Percentiles rank a stretch among this genome's conserved stretches.
These are phyloP conservation scores for Pristionchus fissidentatus DNA, from an alignment of 2,888 invertebrate genomes.

Conservation along the genomic window DNA sequence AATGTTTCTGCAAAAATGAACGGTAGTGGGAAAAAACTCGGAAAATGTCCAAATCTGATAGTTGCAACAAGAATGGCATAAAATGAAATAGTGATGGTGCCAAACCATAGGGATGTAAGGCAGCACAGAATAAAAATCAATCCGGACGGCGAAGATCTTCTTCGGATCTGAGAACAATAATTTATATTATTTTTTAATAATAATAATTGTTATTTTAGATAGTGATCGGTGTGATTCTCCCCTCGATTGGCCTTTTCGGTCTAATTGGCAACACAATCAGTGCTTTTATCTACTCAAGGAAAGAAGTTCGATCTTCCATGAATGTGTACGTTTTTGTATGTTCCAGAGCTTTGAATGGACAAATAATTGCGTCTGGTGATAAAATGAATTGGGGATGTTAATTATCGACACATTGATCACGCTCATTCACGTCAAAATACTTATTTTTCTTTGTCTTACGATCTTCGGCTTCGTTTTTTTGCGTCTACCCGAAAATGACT, in stretches of 20 bases:
- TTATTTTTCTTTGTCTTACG: too few relatives aligned
- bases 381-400: not conserved
- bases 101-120: not conserved
- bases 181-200: constrained; percentile 45
- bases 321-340: constrained; percentile 71
- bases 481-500: too few relatives aligned
- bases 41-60: not conserved
- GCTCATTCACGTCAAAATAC: too few relatives aligned
- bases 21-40: too few relatives aligned
- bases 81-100: not conserved
- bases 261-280: constrained; percentile 70
- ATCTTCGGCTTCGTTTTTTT: too few relatives aligned
- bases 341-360: not conserved
- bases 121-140: not conserved
- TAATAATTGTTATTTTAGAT: too few relatives aligned
- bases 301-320: constrained; percentile 70
- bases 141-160: not conserved
- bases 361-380: not conserved
- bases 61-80: not conserved
- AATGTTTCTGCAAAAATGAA: too few relatives aligned
- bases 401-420: too few relatives aligned
- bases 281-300: constrained; percentile 70
- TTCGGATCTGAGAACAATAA: not conserved
- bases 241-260: constrained; percentile 71
- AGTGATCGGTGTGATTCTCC: constrained; percentile 71